Evolutionary conservation across 2,888 invertebrate genomes (phyloP), one percentile per base, ranked within the genome.

Genomic region (Chaitophorus viminalis): DNA sequence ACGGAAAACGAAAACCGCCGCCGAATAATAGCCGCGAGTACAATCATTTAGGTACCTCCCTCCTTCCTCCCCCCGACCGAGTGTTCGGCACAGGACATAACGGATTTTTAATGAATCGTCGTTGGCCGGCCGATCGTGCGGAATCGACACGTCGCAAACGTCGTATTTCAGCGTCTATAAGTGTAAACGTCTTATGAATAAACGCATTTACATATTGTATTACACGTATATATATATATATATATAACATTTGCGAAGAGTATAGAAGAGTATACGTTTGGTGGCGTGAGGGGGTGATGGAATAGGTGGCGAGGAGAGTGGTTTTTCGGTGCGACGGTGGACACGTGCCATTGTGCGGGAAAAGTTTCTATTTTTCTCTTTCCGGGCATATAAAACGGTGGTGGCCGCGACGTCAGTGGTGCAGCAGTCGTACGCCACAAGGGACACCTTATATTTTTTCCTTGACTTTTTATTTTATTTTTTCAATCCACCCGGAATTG

Each of bases 401-500:
- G 52, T 65, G 84, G 21, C n/a, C n/a, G n/a, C 76, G 54, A 72
- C 33, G 54, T 17, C 72, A 46, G 65, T 17, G 82, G 60, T 75
- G 36, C 76, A 6, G 76, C 52, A n/a, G n/a, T n/a, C n/a, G 85
- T 18, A 29, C 31, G 87, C 79, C 87, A 87, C 87, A 81, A 81
- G 87, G 87, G 87, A 81, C 87, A 65, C 46, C 75, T 87, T 87
- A 31, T 25, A 11, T 83, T 29, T 54, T 82, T 29, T 74, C 33
- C n/a, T 54, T 25, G 11, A 52, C 29, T 60, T 78, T 33, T 36
- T 54, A 39, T 68, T 68, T 74, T 74, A 52, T 33, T 54, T 87
- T 87, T 87, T 87, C 87, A 81, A 87, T 87, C 74, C 81, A 21
- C 60, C 18, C 74, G 87, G 81, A 87, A 87, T 87, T 81, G 87